These are phyloP conservation scores for Drosophila paranaensis DNA, from an alignment of 2,888 invertebrate genomes.

Conservation along the genomic window DNA sequence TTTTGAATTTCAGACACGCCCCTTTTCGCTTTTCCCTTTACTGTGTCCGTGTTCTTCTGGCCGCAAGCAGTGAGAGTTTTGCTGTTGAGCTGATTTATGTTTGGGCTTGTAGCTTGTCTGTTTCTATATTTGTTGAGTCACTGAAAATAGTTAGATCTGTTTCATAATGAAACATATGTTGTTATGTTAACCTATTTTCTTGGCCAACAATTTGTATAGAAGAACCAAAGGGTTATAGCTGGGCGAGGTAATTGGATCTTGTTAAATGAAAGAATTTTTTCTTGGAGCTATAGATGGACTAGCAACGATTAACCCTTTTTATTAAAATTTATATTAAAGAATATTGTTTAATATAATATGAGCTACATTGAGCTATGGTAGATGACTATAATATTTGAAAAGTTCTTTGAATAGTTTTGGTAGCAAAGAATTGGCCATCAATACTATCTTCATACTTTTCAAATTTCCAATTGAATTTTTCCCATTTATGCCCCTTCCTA, in stretches of 20 bases:
- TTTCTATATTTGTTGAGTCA: conserved; percentile 2
- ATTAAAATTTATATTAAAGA: no score
- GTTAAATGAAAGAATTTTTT: no score
- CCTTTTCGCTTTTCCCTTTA: conserved; percentile 10
- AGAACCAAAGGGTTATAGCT: not conserved
- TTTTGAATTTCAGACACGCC: not conserved
- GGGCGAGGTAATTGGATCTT: not conserved
- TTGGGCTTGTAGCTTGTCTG: not conserved
- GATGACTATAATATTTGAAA: no score
- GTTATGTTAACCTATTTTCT: not conserved
- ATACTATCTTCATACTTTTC: no score
- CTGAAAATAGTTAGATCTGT: not conserved
- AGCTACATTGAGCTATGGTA: no score
- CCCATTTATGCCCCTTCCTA: no score
- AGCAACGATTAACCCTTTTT: no score
- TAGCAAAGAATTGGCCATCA: no score
- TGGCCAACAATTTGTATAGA: not conserved
- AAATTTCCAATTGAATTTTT: no score
- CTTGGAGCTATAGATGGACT: no score
- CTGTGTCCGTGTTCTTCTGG: not conserved
- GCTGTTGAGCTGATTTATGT: conserved; percentile 7
- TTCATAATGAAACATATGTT: not conserved
- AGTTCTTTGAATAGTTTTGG: no score
- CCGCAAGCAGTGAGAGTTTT: conserved; percentile 5
- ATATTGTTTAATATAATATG: no score